Base-by-base conservation (phyloP, 1,140 invertebrate genomes). In the Mercenaria mercenaria region DNA sequence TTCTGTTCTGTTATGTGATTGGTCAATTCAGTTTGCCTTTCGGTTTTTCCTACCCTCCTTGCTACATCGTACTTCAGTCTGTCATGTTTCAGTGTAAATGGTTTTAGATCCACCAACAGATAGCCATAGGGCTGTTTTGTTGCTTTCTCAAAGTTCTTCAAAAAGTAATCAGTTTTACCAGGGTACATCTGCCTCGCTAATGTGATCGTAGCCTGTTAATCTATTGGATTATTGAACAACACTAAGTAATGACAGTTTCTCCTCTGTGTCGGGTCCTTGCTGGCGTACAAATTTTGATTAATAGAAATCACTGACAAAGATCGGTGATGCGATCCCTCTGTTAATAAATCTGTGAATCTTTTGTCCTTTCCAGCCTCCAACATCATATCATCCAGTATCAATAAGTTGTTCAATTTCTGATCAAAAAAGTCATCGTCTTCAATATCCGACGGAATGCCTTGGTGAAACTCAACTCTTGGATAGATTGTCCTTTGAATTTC, bases 401-500 rank as follows among this genome's bases (percentile, higher is more conserved):
- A 39, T 23, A 77, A 13, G 26, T 50, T 77, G 29, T 77, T 47
- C 11, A 77, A 18, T 43, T 13, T 77, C 2, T 37, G 56, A n/a
- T 61, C 18, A n/a, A 61, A 59, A 23, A 47, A 6, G 13, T 76
- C 29, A 26, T 67, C 43, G 8, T 43, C 67, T 52, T 8, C 56
- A 6, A 77, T 61, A 56, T 86, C 82, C 18, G n/a, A 69, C 26
- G 72, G 52, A 10, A 86, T 52, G 23, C 84, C 84, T 59, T 86
- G 43, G 2, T 76, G n/a, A 69, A 76, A 86, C 37, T 86, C 67
- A 15, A 77, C 84, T 77, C 26, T 37, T 18, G 84, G 84, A n/a
- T 23, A 72, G 15, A 85, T 61, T 15, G 67, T 8, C 37, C 23
- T 85, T 52, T 3, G 34, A 72, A 11, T 61, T n/a, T 39, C 23